phyloP scores from a whole-genome alignment of 2,113 vertebrate genomes.

The Orthonyx spaldingii region DNA sequence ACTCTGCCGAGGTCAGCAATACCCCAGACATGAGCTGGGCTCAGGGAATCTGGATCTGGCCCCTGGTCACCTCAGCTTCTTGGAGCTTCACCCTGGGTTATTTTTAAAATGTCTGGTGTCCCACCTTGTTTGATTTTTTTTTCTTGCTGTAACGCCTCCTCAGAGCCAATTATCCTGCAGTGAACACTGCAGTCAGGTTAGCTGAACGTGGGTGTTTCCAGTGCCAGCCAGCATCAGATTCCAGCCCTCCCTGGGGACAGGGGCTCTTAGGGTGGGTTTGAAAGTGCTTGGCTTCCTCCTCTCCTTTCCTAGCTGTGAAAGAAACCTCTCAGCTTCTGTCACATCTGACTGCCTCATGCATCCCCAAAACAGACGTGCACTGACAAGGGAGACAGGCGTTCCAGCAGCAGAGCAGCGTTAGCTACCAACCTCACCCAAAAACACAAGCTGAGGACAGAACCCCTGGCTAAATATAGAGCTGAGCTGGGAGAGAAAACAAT shows the following conservation, averaged over 20 bases:
- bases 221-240: background rate
- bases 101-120: constrained; percentile 21
- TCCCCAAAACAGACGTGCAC: constrained; percentile 59
- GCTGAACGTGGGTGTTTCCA: background rate
- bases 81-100: background rate
- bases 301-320: constrained; percentile 28
- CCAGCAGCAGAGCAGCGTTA: background rate
- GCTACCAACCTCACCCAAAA: background rate
- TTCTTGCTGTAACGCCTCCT: background rate
- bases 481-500: background rate
- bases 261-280: constrained; percentile 36
- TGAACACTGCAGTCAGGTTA: background rate
- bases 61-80: background rate
- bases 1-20: background rate
- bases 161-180: background rate
- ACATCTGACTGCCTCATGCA: constrained; percentile 67
- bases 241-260: constrained; percentile 18
- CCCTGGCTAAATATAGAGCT: constrained; percentile 1
- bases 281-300: constrained; percentile 46
- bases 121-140: background rate
- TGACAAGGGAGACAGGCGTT: constrained; percentile 32
- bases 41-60: background rate
- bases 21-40: background rate
- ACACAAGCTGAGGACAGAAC: background rate
- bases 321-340: constrained; percentile 45